Percentiles rank a stretch among this genome's conserved stretches.
Evolutionary conservation across 2,888 invertebrate genomes (phyloP).

Genomic region (Invenusta paracnida): DNA sequence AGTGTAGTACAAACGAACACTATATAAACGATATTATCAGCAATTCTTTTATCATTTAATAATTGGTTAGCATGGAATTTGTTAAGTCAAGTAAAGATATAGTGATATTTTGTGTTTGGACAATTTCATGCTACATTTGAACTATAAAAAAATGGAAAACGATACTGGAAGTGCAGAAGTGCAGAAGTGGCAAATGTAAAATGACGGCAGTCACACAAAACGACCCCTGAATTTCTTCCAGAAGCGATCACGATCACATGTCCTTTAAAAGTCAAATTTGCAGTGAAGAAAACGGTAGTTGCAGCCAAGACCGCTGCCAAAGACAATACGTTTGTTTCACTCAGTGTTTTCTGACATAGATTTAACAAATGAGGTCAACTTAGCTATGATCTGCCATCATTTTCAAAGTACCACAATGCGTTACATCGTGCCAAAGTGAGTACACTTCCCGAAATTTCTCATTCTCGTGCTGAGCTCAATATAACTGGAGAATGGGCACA

Average conservation of each 20-base stretch:
- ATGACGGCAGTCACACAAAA: slow-evolving; percentile 16
- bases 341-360: neutral
- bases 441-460: neutral
- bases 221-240: neutral
- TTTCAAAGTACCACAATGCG: neutral
- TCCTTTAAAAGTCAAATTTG: neutral
- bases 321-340: slow-evolving; percentile 23
- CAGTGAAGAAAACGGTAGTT: neutral
- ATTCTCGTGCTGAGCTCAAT: too few species aligned
- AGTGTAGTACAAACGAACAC: too few species aligned
- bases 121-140: slow-evolving; percentile 26
- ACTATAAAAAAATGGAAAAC: neutral
- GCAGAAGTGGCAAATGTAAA: neutral
- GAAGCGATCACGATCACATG: neutral
- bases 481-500: too few species aligned
- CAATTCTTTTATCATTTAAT: neutral
- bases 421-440: neutral
- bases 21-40: neutral
- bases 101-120: slow-evolving; percentile 14
- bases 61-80: neutral
- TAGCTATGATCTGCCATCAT: neutral
- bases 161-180: neutral
- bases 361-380: neutral
- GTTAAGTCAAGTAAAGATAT: slow-evolving; percentile 8
- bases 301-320: neutral